Conservation (phyloP, 1,140 invertebrate species). For the Zaprionus gabonicus region DNA sequence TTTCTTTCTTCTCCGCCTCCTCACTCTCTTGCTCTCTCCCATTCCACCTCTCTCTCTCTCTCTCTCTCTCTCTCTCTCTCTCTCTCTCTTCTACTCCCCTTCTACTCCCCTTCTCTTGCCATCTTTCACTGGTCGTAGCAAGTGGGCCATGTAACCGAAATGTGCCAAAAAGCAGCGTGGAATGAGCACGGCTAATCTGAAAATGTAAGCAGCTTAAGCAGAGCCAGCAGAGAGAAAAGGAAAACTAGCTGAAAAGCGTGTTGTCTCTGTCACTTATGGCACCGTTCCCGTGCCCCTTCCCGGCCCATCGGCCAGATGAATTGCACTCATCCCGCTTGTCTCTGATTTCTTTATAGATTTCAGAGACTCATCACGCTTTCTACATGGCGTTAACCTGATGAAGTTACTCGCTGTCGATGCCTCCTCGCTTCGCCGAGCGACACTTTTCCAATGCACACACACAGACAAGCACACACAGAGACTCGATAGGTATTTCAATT, state of each 20-base stretch:
- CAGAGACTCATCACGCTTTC: constrained; percentile 55
- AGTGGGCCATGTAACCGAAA: constrained; percentile 71
- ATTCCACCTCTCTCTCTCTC: not conserved
- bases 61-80: not conserved
- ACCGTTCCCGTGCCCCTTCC: not conserved
- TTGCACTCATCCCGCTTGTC: constrained; percentile 30
- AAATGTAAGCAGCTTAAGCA: constrained; percentile 65
- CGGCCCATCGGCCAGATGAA: constrained; percentile 38
- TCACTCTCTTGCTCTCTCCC: not conserved
- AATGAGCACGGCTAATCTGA: constrained; percentile 62
- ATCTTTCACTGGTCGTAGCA: constrained; percentile 46
- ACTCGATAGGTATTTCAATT: constrained; percentile 47
- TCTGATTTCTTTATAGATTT: constrained; percentile 43
- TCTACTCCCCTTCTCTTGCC: not conserved
- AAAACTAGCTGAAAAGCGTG: constrained; percentile 14
- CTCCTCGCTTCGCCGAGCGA: constrained; percentile 47
- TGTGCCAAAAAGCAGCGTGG: constrained; percentile 58
- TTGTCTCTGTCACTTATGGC: constrained; percentile 32
- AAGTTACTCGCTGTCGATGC: constrained; percentile 39
- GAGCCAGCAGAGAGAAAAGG: constrained; percentile 25
- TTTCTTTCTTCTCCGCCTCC: not conserved
- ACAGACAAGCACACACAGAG: not conserved
- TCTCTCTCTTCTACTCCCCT: not conserved
- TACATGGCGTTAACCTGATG: constrained; percentile 49
- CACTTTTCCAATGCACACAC: constrained; percentile 55